Evolutionary conservation across 2,888 invertebrate genomes (phyloP), one percentile per base, ranked within the genome.

Genomic region (Nomada hirtipes): DNA sequence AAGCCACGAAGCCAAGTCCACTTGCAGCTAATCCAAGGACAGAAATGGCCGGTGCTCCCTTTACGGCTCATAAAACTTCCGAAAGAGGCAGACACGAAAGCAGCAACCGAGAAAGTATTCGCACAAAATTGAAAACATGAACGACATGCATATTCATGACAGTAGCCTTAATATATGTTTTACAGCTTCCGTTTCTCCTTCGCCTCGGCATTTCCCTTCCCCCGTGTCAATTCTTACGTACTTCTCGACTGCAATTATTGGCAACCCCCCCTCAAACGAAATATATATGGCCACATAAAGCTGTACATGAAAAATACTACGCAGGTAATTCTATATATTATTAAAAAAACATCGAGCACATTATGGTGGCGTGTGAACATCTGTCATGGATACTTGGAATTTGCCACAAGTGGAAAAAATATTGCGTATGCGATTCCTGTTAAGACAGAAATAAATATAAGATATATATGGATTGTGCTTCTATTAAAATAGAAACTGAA

Each of bases 111-210:
- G 89, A 91, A 92, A 93, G 91, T 92, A 91, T 92, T 93, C 90
- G 89, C 89, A 84, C 90, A 89, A 93, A 92, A 93, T 92, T 92
- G 92, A 93, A 92, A 92, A 92, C 91, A 36, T 93, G 91, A 90
- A 91, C 90, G 89, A 79, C 89, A 92, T 92, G 91, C 91, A 93
- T 92, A 93, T 93, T 93, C 92, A 93, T 92, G 89, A 65, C 81
- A 80, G 80, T 77, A 71, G 76, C 82, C 88, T 93, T 92, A 92
- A 92, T 93, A 91, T 91, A 91, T 91, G 90, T 92, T 93, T 93
- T 92, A 92, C 85, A 91, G 89, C 83, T 53, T 60, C 67, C 61
- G 60, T 64, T 42, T 18, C 64, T 20, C 53, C 52, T 61, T 18
- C 23, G 23, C 68, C 65, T 1, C 23, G 23, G 29, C 44, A 68